Base-by-base conservation (phyloP, 2,113 vertebrate species). In the Nothocercus julius region DNA sequence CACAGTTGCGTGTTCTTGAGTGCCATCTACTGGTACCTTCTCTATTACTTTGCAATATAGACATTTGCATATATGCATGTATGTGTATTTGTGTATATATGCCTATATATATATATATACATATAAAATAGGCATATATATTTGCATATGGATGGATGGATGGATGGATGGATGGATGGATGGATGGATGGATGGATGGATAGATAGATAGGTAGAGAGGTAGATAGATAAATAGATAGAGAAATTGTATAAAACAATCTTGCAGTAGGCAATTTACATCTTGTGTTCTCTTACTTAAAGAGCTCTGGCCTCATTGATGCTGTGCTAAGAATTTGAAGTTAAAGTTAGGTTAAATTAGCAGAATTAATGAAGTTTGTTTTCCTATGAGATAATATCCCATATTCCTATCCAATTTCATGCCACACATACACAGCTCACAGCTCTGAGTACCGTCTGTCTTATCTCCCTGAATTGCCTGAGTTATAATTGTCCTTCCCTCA, bases 21-120 rank as follows among this genome's bases (percentile, higher is more conserved):
- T 87, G 89, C 94, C 95, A 95, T 92, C 94, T 96, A 77, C 95
- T 95, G 95, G 94, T 45, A 95, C 36, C 28, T 95, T 85, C 56
- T 38, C 93, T 56, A 59, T 59, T 58, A 36, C 87, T 87, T 83
- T 80, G 47, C 19, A n/a, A 4, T 51, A 11, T 3, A 45, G 3
- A 63, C 0, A 70, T 91, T 82, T 91, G 21, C 82, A 76, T 38
- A 30, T 44, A 10, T 53, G 40, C 73, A 34, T 25, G 24, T 21
- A 25, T 79, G 51, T 72, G 28, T 24, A 24, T 19, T 38, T 11
- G 40, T 38, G 25, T 13, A 19, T 27, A 4, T 13, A 34, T 38
- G 25, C 27, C 12, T 72, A 56, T 40, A 19, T 22, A 11, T 40
- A 19, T 22, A 11, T 3, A 34, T 0, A 0, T 45, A 45, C 17